Base-by-base conservation (phyloP, 1,140 invertebrate species). In the Telenomus remus region DNA sequence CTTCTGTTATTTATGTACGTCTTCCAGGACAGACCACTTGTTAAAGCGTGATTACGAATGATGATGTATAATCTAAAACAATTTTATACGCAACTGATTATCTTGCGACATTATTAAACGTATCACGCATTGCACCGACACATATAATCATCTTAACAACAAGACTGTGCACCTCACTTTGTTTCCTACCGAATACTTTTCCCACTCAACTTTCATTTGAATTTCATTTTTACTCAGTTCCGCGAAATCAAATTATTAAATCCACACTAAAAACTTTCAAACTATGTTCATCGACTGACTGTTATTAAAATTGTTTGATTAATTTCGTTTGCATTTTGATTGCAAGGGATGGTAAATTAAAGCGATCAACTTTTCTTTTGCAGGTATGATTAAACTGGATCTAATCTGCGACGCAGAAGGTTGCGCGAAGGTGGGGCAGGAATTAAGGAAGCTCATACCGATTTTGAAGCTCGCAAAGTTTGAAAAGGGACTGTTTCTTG, bases 401-500 rank as follows among this genome's bases (percentile, higher is more conserved):
- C 19, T 27, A 27, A 27, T 27, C 19, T 27, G 19, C 19, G 2
- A 27, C 19, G 19, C 19, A 27, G 19, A 27, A 27, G 19, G 19
- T 27, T 3, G 6, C 1, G 6, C 19, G 19, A 27, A 27, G 19
- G 19, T 27, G 19, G 19, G 19, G 19, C 19, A 27, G 37, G n/a
- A 39, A 39, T 39, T 39, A 39, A 39, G 12, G 59, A 65, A 73
- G 69, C 59, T 73, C 60, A 50, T 50, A 53, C 53, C 34, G 63
- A 72, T 77, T 27, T 55, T 68, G 48, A 49, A 64, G 64, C 37
- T 61, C 13, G 51, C 57, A 44, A 50, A 57, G 43, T 50, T 59
- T 39, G 33, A 53, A 64, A 51, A 69, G 44, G 51, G 66, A 46
- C 39, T 51, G 63, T 64, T 66, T 68, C 34, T 48, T 7, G 39